Conservation (phyloP, 2,113 vertebrate species). For the Platycercus adscitus region DNA sequence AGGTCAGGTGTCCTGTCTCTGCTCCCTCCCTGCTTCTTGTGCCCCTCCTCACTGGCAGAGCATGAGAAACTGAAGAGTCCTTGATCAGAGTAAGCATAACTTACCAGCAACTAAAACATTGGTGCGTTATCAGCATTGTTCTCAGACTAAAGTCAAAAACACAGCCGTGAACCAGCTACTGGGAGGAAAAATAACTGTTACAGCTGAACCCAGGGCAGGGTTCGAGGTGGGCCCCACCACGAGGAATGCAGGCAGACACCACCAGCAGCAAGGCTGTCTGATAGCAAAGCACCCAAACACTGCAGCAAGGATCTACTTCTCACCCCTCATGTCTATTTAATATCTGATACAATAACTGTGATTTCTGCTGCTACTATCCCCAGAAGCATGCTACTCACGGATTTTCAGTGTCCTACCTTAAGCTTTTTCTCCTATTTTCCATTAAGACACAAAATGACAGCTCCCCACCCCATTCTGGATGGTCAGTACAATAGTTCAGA, state of each 20-base stretch:
- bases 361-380: background rate
- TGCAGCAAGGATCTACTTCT: accelerated
- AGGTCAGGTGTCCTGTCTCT: background rate
- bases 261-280: background rate
- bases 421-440: background rate
- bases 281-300: background rate
- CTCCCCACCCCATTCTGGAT: background rate
- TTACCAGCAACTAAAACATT: background rate
- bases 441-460: background rate
- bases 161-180: background rate
- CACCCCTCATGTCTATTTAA: background rate
- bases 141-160: background rate
- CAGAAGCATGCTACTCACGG: background rate
- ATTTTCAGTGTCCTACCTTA: background rate
- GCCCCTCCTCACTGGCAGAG: background rate
- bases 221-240: background rate
- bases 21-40: background rate
- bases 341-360: background rate
- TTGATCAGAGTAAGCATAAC: background rate
- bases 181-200: background rate
- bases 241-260: background rate
- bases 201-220: background rate
- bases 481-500: background rate
- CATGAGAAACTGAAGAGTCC: background rate
- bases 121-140: background rate